These are phyloP conservation scores for Borostomias antarcticus DNA, from an alignment of 2,797 vertebrate species.

Conservation along the genomic window DNA sequence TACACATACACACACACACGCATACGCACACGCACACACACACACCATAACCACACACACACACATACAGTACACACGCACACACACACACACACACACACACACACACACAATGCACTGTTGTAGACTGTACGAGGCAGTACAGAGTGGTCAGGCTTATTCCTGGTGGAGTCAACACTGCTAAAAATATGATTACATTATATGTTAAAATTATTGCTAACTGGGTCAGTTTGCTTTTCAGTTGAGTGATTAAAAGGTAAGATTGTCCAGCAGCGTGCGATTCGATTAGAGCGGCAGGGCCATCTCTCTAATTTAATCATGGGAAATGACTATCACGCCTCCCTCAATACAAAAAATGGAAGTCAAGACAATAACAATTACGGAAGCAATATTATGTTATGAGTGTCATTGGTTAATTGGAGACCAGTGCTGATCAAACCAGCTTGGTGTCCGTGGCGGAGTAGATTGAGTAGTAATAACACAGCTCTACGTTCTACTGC, in stretches of 20 bases:
- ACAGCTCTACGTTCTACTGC: no score
- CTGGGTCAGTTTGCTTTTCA: constrained; percentile 53
- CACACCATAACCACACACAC: no score
- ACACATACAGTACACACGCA: no score
- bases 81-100: no score
- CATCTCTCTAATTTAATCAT: constrained; percentile 58
- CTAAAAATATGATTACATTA: constrained; percentile 45
- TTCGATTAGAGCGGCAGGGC: constrained; percentile 54
- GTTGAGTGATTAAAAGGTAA: constrained; percentile 56
- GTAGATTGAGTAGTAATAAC: background rate
- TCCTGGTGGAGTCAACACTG: constrained; percentile 20
- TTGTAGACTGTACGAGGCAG: background rate
- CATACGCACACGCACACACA: no score
- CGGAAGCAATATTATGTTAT: constrained; percentile 42
- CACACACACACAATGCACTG: no score
- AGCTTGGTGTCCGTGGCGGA: constrained; percentile 19
- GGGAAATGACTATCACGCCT: constrained; percentile 52
- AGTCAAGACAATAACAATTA: constrained; percentile 63
- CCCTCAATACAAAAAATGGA: constrained; percentile 61
- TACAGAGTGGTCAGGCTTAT: constrained; percentile 20
- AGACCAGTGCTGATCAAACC: constrained; percentile 32
- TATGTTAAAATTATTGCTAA: constrained; percentile 46
- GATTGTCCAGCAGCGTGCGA: constrained; percentile 48
- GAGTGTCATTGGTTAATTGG: constrained; percentile 31
- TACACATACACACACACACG: no score